Conservation (phyloP, 2,888 invertebrate genomes). For the Ennomos erosarius region DNA sequence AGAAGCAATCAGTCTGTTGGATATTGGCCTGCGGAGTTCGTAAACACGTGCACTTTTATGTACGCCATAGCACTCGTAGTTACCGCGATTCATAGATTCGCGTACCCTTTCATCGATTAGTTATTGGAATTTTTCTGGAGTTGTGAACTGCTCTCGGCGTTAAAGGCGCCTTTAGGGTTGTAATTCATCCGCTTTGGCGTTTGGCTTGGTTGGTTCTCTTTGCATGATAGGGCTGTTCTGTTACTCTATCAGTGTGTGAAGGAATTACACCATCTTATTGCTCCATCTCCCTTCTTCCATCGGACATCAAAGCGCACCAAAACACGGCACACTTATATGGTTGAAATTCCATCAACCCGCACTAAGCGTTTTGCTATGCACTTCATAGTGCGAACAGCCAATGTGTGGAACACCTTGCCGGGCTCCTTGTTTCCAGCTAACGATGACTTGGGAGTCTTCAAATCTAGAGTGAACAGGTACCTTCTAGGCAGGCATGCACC, state of each 20-base stretch:
- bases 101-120: constrained; percentile 55
- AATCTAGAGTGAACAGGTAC: no score
- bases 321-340: no score
- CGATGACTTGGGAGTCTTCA: no score
- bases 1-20: constrained; percentile 83
- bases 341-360: no score
- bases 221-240: constrained; percentile 1
- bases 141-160: constrained; percentile 20
- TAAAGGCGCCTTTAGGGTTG: constrained; percentile 7
- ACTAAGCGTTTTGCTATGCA: no score
- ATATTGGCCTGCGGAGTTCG: constrained; percentile 81
- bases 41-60: constrained; percentile 84
- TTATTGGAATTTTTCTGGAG: constrained; percentile 31
- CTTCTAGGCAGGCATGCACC: no score
- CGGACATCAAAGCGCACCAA: no score
- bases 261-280: no score
- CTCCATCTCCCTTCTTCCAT: no score
- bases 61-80: constrained; percentile 66
- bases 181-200: constrained; percentile 11
- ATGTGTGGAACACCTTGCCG: no score
- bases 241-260: background rate
- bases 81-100: constrained; percentile 65
- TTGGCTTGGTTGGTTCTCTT: constrained; percentile 8
- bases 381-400: no score
- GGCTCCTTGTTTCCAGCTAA: no score